Evolutionary conservation across 2,113 vertebrate species (phyloP).

Genomic region (Ammodytes marinus): DNA sequence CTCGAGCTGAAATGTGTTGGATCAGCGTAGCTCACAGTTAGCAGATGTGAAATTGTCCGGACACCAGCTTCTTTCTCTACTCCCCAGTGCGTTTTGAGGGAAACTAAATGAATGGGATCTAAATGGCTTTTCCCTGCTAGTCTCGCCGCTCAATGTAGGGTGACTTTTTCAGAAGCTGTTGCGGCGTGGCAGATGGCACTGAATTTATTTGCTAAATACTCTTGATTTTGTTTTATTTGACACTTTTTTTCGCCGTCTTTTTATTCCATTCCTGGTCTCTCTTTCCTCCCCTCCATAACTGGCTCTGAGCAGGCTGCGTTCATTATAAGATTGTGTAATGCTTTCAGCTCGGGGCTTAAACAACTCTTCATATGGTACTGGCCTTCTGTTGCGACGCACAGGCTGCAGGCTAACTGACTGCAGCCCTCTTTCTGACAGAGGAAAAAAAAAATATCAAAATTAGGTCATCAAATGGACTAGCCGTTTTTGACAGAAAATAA

Average conservation of each 20-base stretch:
- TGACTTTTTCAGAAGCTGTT: conserved; percentile 75
- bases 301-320: conserved; percentile 71
- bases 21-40: conserved; percentile 78
- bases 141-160: conserved; percentile 78
- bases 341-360: conserved; percentile 76
- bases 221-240: conserved; percentile 75
- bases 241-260: conserved; percentile 36
- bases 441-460: conserved; percentile 56
- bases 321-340: conserved; percentile 78
- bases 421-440: conserved; percentile 57
- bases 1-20: conserved; percentile 72
- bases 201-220: conserved; percentile 84
- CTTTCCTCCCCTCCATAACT: conserved; percentile 50
- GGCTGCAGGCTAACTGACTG: conserved; percentile 70
- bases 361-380: conserved; percentile 80
- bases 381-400: conserved; percentile 73
- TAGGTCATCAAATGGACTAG: conserved; percentile 62
- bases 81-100: conserved; percentile 79
- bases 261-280: conserved; percentile 43
- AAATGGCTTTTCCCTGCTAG: conserved; percentile 68
- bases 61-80: conserved; percentile 77
- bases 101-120: conserved; percentile 80
- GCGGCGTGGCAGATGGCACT: conserved; percentile 78
- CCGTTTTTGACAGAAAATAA: conserved; percentile 28
- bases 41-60: conserved; percentile 82